Conservation (phyloP, 2,113 vertebrate genomes). For the Phyllostomus discolor region DNA sequence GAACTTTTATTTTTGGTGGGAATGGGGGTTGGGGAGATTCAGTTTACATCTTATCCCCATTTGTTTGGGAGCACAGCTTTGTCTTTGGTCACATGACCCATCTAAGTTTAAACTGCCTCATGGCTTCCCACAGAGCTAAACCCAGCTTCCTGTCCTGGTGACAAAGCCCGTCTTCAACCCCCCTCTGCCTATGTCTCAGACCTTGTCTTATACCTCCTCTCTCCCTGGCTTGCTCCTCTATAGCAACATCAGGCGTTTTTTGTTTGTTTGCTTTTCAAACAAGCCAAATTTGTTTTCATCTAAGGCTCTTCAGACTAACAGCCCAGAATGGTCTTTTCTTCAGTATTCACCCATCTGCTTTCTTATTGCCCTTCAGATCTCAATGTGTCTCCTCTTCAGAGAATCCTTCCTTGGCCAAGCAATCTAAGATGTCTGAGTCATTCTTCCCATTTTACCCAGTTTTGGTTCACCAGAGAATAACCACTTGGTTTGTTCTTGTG, state of each 20-base stretch:
- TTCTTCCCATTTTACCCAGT: background rate
- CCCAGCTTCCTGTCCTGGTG: background rate
- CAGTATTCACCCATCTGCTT: background rate
- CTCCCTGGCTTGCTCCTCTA: background rate
- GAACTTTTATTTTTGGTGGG: background rate
- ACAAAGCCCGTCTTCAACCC: background rate
- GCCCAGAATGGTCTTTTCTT: background rate
- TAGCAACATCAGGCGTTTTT: background rate
- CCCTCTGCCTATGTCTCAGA: background rate
- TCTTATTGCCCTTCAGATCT: background rate
- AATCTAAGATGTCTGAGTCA: background rate
- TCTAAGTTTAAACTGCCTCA: background rate
- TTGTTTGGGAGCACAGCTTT: background rate
- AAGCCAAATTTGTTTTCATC: background rate
- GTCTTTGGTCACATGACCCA: background rate
- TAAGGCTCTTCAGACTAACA: background rate
- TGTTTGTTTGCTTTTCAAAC: background rate
- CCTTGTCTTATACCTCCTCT: background rate
- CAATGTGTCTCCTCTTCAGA: background rate
- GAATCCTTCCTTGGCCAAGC: background rate
- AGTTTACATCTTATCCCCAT: background rate
- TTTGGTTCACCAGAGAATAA: background rate
- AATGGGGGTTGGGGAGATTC: background rate
- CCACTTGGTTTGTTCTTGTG: background rate
- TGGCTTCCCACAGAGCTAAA: background rate